Evolutionary conservation across 2,888 invertebrate genomes (phyloP).

Genomic region (Calameuta filiformis): DNA sequence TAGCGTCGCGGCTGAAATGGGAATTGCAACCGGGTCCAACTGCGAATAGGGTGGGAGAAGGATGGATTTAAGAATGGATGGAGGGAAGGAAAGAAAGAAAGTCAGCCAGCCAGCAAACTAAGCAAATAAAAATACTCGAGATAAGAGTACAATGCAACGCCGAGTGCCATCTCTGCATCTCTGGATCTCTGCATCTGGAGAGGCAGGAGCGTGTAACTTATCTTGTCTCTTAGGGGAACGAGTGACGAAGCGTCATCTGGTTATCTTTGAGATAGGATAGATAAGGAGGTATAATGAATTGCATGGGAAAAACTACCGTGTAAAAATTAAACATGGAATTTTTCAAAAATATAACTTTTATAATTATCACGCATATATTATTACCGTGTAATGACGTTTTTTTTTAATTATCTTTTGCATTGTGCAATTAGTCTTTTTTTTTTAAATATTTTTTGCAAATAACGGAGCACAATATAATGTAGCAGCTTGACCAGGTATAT

Average conservation of each 20-base stretch:
- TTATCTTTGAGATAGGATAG: neutral
- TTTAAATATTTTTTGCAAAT: too few species aligned
- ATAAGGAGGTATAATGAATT: neutral
- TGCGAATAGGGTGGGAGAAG: neutral
- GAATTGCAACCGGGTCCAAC: neutral
- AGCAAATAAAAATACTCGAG: constrained; percentile 1
- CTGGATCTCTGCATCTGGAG: neutral
- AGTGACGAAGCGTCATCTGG: neutral
- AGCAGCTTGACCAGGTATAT: too few species aligned
- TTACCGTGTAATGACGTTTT: too few species aligned
- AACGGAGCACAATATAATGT: too few species aligned
- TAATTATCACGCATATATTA: too few species aligned
- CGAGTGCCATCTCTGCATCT: neutral
- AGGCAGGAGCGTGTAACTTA: neutral
- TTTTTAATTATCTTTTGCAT: too few species aligned
- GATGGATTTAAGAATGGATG: neutral
- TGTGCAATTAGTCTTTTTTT: too few species aligned
- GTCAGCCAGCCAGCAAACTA: neutral
- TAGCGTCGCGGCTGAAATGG: neutral
- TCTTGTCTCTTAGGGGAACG: neutral
- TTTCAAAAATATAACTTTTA: neutral
- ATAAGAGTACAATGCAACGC: constrained; percentile 1
- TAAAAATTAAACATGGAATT: neutral
- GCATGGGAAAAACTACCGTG: neutral
- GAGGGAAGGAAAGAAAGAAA: neutral